Base-by-base conservation (phyloP, 2,888 invertebrate genomes). In the Agrochola macilenta region DNA sequence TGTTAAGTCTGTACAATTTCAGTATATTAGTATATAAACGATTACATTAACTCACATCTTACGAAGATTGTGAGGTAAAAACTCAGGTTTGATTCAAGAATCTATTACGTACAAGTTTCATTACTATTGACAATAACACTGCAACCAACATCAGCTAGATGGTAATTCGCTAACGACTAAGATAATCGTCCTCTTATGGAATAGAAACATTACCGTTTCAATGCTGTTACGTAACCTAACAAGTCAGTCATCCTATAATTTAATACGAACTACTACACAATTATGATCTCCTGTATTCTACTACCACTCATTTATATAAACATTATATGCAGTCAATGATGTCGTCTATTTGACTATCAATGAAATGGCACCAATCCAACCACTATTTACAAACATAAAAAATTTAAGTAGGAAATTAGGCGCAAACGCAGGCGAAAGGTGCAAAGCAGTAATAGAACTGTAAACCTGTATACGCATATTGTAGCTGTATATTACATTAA, bases 321-420 rank as follows among this genome's bases (percentile, higher is more conserved):
- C 68, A 83, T 68, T 69, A 65, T 63, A 70, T 49, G 69, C 66
- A 73, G n/a, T 74, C 69, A 79, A 57, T 82, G 76, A 79, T 84
- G 77, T 70, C 60, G 73, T 85, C 79, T 73, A 81, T 76, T 82
- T 80, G 69, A 83, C 82, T 69, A 82, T 79, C 82, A 91, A 91
- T 90, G 84, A 89, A 88, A 88, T 92, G 91, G 91, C 93, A 91
- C 79, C 71, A 80, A 81, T 92, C 92, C 92, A 93, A 91, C 74
- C 74, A 46, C 83, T 92, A 91, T 93, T 94, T 93, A 92, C 90
- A 91, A 94, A 93, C 90, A 94, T 72, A 89, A 76, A 74, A 81
- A 75, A 54, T 69, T 77, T 68, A 74, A 81, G 68, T 86, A 88
- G 84, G 76, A 86, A 89, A 86, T 81, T 78, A 76, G 49, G 46